Conservation (phyloP, 2,888 invertebrate genomes). For the Quadroppia sp. region DNA sequence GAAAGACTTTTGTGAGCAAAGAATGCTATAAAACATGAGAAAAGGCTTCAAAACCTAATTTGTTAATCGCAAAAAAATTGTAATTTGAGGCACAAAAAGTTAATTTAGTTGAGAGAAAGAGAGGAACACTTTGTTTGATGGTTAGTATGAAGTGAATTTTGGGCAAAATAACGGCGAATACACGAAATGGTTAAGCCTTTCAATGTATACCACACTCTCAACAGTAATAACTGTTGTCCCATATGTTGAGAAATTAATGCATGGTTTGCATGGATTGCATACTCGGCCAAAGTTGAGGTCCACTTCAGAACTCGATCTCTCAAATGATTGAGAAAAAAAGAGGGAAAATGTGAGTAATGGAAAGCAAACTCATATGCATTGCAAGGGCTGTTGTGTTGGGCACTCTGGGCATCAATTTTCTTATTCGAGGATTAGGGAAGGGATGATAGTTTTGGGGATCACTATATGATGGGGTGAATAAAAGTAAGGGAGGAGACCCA, state of each 20-base stretch:
- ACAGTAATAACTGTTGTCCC: slow-evolving; percentile 21
- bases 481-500: slow-evolving; percentile 27
- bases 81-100: slow-evolving; percentile 35
- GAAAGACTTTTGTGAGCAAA: no score
- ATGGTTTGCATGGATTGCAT: slow-evolving; percentile 25
- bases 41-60: neutral
- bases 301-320: slow-evolving; percentile 44
- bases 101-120: slow-evolving; percentile 18
- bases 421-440: slow-evolving; percentile 27
- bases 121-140: slow-evolving; percentile 11
- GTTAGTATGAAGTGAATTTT: neutral
- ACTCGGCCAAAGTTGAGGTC: slow-evolving; percentile 29
- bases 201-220: neutral
- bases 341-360: slow-evolving; percentile 19
- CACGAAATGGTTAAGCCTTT: slow-evolving; percentile 24
- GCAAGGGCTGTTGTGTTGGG: neutral
- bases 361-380: neutral
- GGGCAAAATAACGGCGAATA: slow-evolving; percentile 20
- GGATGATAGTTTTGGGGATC: slow-evolving; percentile 16
- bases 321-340: slow-evolving; percentile 31
- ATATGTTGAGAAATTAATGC: slow-evolving; percentile 33
- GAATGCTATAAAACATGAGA: neutral
- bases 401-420: slow-evolving; percentile 22
- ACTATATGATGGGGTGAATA: slow-evolving; percentile 21
- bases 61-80: slow-evolving; percentile 13